Evolutionary conservation across 2,113 vertebrate genomes (phyloP), one percentile per base, ranked within the genome.

Genomic region (Corythaixoides concolor): DNA sequence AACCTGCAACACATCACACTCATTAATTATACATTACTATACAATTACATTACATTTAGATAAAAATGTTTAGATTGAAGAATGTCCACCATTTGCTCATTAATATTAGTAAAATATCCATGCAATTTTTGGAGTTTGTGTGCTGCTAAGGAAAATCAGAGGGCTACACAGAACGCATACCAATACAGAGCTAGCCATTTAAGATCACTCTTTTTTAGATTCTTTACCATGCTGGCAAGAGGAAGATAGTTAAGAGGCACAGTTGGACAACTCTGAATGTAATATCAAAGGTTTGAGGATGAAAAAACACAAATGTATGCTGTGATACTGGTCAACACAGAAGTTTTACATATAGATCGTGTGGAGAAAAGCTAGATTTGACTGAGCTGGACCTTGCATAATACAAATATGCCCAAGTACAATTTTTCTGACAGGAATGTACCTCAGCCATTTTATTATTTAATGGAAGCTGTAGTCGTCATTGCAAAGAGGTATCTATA

Each of bases 261-360:
- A 94, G 83, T 10, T 92, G 90, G 90, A 96, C 56, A 95, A 96
- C 86, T 96, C 74, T 93, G 88, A 96, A 90, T 86, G 72, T 70
- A 87, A 53, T 75, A 96, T 94, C 95, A 96, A 96, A 96, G 64
- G 63, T 64, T 11, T 85, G 81, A 88, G 67, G 76, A 96, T 68
- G 62, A 95, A 96, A 92, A 83, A 96, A 94, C 41, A 92, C 60
- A 93, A 92, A 94, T 41, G 27, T 72, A 41, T 79, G 53, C 94
- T 94, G 64, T 96, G 94, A 93, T 93, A 87, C 52, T 89, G 79
- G 95, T 89, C 88, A 96, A 93, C 83, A 84, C 56, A 87, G 76
- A 90, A 78, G 56, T 59, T 93, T 94, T 52, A 90, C 95, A 95
- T 58, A 84, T 8, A 87, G 89, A 75, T 80, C 2, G 1, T n/a